phyloP scores from a whole-genome alignment of 2,888 invertebrate species.

The Dioctria linearis region DNA sequence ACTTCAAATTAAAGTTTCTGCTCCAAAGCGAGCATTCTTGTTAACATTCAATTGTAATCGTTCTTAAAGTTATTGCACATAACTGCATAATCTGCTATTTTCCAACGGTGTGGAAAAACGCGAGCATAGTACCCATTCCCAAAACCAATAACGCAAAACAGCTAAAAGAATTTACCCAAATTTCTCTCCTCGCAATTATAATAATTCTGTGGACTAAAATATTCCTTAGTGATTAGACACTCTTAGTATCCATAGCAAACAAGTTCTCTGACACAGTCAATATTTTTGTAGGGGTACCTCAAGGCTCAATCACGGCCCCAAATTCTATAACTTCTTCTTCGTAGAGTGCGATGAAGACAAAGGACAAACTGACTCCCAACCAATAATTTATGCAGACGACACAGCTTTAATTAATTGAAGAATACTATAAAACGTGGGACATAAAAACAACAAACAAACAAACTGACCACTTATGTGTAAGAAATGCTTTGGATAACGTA shows the following conservation, averaged over 20 bases:
- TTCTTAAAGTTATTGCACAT: neutral
- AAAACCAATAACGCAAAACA: neutral
- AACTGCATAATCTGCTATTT: neutral
- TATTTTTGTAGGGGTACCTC: neutral
- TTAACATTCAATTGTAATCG: no score
- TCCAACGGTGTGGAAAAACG: neutral
- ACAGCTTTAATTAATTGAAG: neutral
- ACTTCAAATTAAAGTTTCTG: no score
- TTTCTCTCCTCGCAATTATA: conserved; percentile 1
- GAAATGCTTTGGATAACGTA: neutral
- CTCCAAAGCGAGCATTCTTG: no score
- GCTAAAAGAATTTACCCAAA: neutral
- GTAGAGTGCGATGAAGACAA: neutral
- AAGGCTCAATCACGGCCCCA: conserved; percentile 33
- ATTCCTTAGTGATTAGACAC: neutral
- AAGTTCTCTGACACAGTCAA: neutral
- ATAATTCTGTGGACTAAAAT: neutral
- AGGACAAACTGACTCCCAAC: neutral
- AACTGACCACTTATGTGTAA: neutral
- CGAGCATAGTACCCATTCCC: neutral
- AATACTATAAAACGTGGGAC: neutral
- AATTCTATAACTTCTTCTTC: conserved; percentile 37
- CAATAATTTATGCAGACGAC: conserved; percentile 25
- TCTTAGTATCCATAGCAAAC: neutral
- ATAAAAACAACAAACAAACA: neutral